Conservation (phyloP, 2,113 vertebrate species). For the Psephotus haematonotus region DNA sequence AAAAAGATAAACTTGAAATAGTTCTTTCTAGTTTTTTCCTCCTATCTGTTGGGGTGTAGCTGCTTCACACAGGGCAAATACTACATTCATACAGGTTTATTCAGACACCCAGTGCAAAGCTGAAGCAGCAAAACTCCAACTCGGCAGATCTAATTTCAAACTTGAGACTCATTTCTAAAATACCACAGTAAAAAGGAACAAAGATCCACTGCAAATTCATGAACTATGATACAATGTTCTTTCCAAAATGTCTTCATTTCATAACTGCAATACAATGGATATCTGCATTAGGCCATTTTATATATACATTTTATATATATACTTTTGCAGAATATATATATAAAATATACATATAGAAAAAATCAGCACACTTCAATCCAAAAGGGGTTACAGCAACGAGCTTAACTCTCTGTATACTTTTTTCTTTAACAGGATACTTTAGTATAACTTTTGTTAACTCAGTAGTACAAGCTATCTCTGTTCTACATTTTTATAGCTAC, state of each 20-base stretch:
- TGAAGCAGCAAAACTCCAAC: constrained; percentile 84
- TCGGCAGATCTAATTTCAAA: constrained; percentile 84
- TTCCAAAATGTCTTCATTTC: constrained; percentile 78
- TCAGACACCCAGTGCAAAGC: constrained; percentile 83
- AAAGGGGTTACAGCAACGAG: constrained; percentile 87
- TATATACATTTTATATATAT: constrained; percentile 63
- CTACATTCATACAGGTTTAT: constrained; percentile 94
- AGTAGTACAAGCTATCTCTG: constrained; percentile 91
- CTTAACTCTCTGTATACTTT: constrained; percentile 81
- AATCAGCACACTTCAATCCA: constrained; percentile 81
- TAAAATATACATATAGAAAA: constrained; percentile 65
- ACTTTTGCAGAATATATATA: constrained; percentile 50
- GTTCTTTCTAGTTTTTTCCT: constrained; percentile 81
- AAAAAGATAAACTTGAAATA: constrained; percentile 94
- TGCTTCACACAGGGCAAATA: constrained; percentile 80
- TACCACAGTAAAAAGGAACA: constrained; percentile 91
- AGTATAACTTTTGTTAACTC: constrained; percentile 87
- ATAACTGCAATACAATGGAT: constrained; percentile 82
- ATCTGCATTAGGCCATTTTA: constrained; percentile 80
- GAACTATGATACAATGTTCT: constrained; percentile 88
- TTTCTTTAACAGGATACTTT: constrained; percentile 80
- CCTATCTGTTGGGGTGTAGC: constrained; percentile 80
- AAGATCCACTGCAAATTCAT: constrained; percentile 88
- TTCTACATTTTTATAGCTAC: constrained; percentile 88
- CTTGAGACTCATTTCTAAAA: constrained; percentile 87